Percentiles rank a stretch among this genome's conserved stretches.
Evolutionary conservation across 2,113 vertebrate genomes (phyloP).

Genomic region (Sphaerodactylus townsendi): DNA sequence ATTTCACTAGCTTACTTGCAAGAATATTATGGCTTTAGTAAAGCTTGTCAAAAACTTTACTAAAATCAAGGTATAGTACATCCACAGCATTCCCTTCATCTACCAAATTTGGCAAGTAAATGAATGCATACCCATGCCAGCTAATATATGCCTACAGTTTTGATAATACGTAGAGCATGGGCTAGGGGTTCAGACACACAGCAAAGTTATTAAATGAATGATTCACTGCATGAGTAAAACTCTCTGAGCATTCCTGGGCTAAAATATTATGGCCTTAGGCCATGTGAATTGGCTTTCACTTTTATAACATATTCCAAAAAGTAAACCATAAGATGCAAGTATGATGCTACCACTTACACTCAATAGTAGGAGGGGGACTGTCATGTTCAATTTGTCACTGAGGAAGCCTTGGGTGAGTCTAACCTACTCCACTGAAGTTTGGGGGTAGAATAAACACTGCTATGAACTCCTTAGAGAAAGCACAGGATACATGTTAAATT

Average conservation of each 20-base stretch:
- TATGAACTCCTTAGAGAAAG: neutral
- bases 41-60: too few species aligned
- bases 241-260: neutral
- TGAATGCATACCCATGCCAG: accelerated
- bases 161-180: neutral
- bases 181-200: neutral
- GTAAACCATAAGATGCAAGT: neutral
- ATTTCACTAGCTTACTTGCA: too few species aligned
- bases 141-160: neutral
- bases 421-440: neutral
- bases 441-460: neutral
- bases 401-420: neutral
- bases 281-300: neutral
- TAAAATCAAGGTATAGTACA: too few species aligned
- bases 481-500: neutral
- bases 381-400: neutral
- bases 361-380: too few species aligned
- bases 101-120: neutral
- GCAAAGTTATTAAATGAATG: neutral
- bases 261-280: neutral
- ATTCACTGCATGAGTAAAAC: neutral
- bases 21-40: too few species aligned
- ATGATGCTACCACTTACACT: neutral
- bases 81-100: too few species aligned
- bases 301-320: neutral